Conservation (phyloP, 1,140 invertebrate species). For the Melanaphis sacchari region DNA sequence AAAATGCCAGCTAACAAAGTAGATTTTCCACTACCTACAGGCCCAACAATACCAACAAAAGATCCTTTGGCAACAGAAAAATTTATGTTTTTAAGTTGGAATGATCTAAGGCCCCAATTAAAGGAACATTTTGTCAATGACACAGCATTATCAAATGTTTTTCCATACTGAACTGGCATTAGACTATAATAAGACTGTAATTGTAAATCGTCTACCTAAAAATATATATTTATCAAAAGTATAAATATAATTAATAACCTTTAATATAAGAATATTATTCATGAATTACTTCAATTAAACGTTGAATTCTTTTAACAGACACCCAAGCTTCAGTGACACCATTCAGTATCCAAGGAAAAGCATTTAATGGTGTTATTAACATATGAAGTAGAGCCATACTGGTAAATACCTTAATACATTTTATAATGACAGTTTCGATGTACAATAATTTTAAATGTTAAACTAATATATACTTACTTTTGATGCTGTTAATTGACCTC, state of each 20-base stretch:
- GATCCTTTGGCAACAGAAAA: conserved; percentile 70
- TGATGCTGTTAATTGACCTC: conserved; percentile 82
- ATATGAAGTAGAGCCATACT: conserved; percentile 94
- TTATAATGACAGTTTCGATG: conserved; percentile 16
- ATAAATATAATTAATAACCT: neutral
- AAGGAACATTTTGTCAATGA: conserved; percentile 64
- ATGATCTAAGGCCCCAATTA: conserved; percentile 65
- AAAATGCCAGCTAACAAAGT: conserved; percentile 77
- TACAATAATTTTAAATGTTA: neutral
- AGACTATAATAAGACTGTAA: conserved; percentile 59
- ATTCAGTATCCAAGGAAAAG: conserved; percentile 98
- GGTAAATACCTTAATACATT: conserved; percentile 79
- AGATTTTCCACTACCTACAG: conserved; percentile 80
- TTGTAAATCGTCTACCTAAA: conserved; percentile 59
- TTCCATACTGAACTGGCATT: conserved; percentile 58
- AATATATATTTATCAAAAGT: neutral
- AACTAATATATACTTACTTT: conserved; percentile 69
- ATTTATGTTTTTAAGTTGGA: conserved; percentile 68
- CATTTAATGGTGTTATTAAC: conserved; percentile 94
- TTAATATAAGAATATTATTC: neutral
- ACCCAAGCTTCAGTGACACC: conserved; percentile 94
- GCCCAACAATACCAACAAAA: conserved; percentile 75
- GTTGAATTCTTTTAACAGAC: conserved; percentile 81
- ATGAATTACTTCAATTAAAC: conserved; percentile 67
- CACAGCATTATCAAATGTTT: conserved; percentile 61